Percentiles rank a stretch among this genome's conserved stretches.
Conservation (phyloP, 2,113 vertebrate species). For the Rafetus swinhoei region DNA sequence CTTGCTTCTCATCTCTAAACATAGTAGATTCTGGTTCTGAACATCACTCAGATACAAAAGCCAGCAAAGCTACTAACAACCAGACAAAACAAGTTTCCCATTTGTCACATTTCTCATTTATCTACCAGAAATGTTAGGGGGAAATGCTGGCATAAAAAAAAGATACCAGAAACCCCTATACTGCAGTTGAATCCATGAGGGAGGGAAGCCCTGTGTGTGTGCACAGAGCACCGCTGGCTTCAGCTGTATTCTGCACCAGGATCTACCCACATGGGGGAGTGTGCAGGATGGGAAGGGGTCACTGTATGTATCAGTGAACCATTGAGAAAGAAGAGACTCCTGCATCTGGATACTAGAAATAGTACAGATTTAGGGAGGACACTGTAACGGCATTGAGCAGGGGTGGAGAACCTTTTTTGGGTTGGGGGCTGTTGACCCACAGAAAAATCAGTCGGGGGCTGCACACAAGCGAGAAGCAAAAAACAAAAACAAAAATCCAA, state of each 20-base stretch:
- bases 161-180: fast-evolving
- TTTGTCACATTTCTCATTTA: slow-evolving; percentile 3
- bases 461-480: too few species aligned
- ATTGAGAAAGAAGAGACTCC: neutral
- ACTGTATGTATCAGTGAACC: neutral
- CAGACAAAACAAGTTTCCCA: neutral
- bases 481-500: too few species aligned
- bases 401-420: too few species aligned
- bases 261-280: neutral
- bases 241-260: neutral
- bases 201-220: neutral
- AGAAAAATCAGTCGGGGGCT: too few species aligned
- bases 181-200: neutral
- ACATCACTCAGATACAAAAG: slow-evolving; percentile 28
- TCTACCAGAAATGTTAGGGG: neutral
- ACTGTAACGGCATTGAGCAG: neutral
- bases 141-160: neutral
- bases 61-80: slow-evolving; percentile 28
- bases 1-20: neutral
- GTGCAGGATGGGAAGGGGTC: neutral
- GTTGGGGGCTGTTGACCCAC: too few species aligned
- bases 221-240: neutral
- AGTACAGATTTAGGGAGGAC: neutral
- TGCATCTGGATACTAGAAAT: neutral
- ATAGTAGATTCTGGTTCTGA: neutral